Base-by-base conservation (phyloP, 1,140 invertebrate genomes). In the Daktulosphaira vitifoliae region DNA sequence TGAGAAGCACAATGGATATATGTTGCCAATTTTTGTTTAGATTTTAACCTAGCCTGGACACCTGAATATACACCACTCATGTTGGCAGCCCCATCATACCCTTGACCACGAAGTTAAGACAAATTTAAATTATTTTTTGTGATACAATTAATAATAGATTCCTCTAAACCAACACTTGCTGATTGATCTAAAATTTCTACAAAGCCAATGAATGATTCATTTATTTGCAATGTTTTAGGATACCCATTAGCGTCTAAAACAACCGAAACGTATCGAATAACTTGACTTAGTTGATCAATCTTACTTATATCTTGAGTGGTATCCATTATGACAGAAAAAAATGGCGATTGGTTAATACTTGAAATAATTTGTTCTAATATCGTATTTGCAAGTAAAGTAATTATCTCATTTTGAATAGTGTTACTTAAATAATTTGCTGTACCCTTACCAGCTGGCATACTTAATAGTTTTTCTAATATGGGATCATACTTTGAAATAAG, bases 241-340 rank as follows among this genome's bases (percentile, higher is more conserved):
- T 53, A 37, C 26, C 50, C 26, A 53, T 53, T 33, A 22, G 16
- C 20, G 7, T 37, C 23, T 20, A 15, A 48, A n/a, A 18, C 20
- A 33, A 64, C 23, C 25, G 33, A 64, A 7, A 67, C 44, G 33
- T 67, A 48, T 62, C 46, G 53, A 33, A 62, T 50, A 33, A 62
- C 33, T 52, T 26, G n/a, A 42, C 33, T 25, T 46, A 62, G 46
- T 50, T 62, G 66, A 46, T 67, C 54, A 46, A 25, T 62, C 26
- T 66, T 59, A 37, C 15, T 20, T 15, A 66, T 49, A 22, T 59
- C 53, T 59, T 66, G 42, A 37, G 66, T 67, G 29, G 66, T 64
- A 46, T 67, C 66, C 18, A 67, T n/a, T 38, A 67, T 64, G 9
- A 67, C 20, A 38, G 66, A 64, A 39, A 67, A 67, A 67, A 66